These are phyloP conservation scores for Acyrthosiphon pisum DNA, from an alignment of 1,140 invertebrate species.

Conservation along the genomic window DNA sequence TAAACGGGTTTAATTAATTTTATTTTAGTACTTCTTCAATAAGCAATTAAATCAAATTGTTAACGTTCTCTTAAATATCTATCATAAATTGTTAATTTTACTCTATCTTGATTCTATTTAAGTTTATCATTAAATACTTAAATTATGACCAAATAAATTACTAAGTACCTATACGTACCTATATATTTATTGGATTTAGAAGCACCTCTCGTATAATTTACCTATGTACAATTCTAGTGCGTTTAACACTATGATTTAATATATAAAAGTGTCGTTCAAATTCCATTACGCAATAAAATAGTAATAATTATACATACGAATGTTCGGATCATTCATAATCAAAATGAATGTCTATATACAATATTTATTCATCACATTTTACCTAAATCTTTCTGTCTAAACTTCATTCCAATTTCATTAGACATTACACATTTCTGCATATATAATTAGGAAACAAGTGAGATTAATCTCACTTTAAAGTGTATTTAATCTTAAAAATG, in stretches of 20 bases:
- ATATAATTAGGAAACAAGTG: no score
- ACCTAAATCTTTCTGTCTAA: no score
- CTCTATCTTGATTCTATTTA: not conserved
- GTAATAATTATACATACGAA: not conserved
- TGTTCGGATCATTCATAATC: not conserved
- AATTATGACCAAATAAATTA: slow-evolving; percentile 11
- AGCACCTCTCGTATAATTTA: not conserved
- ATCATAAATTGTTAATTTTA: not conserved
- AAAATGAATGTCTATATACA: not conserved
- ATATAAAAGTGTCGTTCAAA: not conserved
- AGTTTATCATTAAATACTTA: not conserved
- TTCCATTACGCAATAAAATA: not conserved
- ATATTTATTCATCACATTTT: not conserved
- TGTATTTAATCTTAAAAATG: no score
- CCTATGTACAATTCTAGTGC: not conserved
- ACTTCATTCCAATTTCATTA: no score
- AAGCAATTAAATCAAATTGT: slow-evolving; percentile 18
- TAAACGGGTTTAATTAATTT: not conserved
- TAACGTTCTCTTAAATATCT: not conserved
- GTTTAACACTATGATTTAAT: not conserved
- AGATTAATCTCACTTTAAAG: no score
- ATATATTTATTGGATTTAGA: not conserved
- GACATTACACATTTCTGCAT: no score
- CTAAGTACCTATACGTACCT: not conserved
- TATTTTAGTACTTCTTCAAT: not conserved